Percentiles rank a stretch among this genome's conserved stretches.
Conservation (phyloP, 2,113 vertebrate species). For the Sporophila hypoxantha region DNA sequence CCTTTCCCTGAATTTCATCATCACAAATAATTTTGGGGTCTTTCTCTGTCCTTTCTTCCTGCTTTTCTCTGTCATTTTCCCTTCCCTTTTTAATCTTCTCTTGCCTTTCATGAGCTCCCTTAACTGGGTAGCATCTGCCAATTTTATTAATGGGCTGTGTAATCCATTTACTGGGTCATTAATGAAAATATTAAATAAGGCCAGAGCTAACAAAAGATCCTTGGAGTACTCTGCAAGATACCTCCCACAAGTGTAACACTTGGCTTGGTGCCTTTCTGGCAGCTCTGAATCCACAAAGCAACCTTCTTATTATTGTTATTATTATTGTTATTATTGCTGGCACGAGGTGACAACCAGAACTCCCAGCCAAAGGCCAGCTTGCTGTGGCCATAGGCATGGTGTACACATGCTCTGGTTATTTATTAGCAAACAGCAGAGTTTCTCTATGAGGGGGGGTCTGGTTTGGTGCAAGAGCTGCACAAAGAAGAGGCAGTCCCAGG, state of each 20-base stretch:
- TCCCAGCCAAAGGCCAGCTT: not conserved
- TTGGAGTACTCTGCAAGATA: slow-evolving; percentile 39
- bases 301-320: slow-evolving; percentile 46
- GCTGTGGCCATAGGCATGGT: slow-evolving; percentile 24
- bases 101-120: not conserved
- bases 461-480: not conserved
- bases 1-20: not conserved
- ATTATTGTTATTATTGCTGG: slow-evolving; percentile 61
- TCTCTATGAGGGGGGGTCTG: not conserved
- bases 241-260: slow-evolving; percentile 58
- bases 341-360: slow-evolving; percentile 26
- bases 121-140: slow-evolving; percentile 44
- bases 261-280: slow-evolving; percentile 41
- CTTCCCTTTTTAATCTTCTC: not conserved
- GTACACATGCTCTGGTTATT: slow-evolving; percentile 37
- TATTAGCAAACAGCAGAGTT: not conserved
- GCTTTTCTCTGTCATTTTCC: not conserved
- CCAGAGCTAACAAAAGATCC: slow-evolving; percentile 58
- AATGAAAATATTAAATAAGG: slow-evolving; percentile 56
- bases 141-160: slow-evolving; percentile 49
- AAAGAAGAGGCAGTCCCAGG: not conserved
- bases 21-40: not conserved
- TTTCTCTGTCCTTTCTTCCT: not conserved
- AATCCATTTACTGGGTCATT: slow-evolving; percentile 49
- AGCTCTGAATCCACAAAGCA: slow-evolving; percentile 34